Evolutionary conservation across 2,888 invertebrate species (phyloP).

Genomic region (Dryocosmus kuriphilus): DNA sequence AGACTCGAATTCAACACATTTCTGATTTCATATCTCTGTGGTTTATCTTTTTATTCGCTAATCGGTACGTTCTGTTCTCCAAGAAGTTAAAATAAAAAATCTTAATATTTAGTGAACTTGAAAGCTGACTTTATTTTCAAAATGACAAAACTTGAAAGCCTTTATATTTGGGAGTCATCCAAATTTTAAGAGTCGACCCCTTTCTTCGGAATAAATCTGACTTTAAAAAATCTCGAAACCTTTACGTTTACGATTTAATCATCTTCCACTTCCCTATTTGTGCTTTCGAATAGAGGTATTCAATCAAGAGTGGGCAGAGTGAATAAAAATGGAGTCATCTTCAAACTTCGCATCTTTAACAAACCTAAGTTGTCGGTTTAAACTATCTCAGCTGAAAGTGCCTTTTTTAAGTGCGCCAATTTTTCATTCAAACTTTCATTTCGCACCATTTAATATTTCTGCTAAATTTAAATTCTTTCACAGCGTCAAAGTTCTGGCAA

Average conservation of each 20-base stretch:
- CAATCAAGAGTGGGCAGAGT: slow-evolving; percentile 40
- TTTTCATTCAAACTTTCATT: slow-evolving; percentile 2
- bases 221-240: neutral
- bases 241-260: neutral
- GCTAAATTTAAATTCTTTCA: neutral
- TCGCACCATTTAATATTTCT: neutral
- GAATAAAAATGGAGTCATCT: slow-evolving; percentile 24
- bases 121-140: neutral
- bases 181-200: neutral
- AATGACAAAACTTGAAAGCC: neutral
- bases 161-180: neutral
- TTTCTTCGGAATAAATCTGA: neutral
- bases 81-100: neutral
- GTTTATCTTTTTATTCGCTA: neutral
- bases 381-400: neutral
- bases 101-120: neutral
- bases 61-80: neutral
- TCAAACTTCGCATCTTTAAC: neutral
- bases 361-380: neutral
- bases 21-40: slow-evolving; percentile 32
- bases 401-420: neutral
- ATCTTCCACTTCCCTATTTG: slow-evolving; percentile 3
- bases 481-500: neutral
- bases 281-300: slow-evolving; percentile 14
- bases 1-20: slow-evolving; percentile 9